phyloP scores from a whole-genome alignment of 1,140 invertebrate species.

The Drosophila repletoides region DNA sequence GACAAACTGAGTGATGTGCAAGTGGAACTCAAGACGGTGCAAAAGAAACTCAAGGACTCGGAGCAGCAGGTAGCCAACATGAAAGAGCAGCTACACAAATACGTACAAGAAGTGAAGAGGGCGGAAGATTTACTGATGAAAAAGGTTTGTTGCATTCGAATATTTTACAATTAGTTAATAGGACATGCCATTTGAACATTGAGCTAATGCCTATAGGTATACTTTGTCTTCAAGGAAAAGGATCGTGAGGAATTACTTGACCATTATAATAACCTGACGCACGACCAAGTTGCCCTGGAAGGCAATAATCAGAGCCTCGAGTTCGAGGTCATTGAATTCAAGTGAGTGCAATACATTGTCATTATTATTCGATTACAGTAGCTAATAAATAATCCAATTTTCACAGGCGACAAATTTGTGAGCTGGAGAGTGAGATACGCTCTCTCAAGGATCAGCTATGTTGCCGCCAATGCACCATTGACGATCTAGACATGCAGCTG shows the following conservation, averaged over 20 bases:
- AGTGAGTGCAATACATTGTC: constrained; percentile 35
- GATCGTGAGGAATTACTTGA: constrained; percentile 87
- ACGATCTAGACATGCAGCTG: constrained; percentile 55
- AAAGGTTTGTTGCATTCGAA: constrained; percentile 81
- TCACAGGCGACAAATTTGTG: constrained; percentile 62
- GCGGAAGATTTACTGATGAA: constrained; percentile 85
- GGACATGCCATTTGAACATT: constrained; percentile 14
- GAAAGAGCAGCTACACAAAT: constrained; percentile 86
- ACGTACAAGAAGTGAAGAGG: constrained; percentile 86
- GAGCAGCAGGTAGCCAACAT: constrained; percentile 85
- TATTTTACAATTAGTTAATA: constrained; percentile 23
- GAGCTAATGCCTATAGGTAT: constrained; percentile 45
- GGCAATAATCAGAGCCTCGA: constrained; percentile 87
- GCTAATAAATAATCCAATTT: neutral
- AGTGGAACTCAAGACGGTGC: constrained; percentile 83
- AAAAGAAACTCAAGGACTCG: constrained; percentile 84
- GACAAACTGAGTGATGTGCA: constrained; percentile 67
- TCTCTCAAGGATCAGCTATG: constrained; percentile 55
- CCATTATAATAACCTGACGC: constrained; percentile 85
- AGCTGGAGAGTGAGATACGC: constrained; percentile 63
- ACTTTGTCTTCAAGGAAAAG: constrained; percentile 83
- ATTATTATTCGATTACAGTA: neutral
- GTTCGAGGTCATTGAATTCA: constrained; percentile 85
- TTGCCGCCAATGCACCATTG: constrained; percentile 45
- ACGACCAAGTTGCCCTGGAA: constrained; percentile 86